phyloP scores from a whole-genome alignment of 2,888 invertebrate genomes.

The Gymnoscelis rufifasciata region DNA sequence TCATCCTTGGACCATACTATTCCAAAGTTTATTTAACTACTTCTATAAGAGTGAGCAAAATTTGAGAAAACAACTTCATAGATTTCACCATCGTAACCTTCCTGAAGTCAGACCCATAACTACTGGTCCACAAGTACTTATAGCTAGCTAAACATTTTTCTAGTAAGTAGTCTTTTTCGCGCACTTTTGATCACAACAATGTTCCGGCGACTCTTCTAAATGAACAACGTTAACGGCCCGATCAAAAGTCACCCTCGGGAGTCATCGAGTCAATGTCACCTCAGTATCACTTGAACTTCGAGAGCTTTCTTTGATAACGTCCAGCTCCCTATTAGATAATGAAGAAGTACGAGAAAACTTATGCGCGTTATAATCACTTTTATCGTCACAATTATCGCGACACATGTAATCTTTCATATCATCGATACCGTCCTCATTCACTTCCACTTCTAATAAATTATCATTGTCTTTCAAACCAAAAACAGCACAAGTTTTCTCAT shows the following conservation, averaged over 20 bases:
- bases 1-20: too few relatives aligned
- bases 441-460: slow-evolving; percentile 70
- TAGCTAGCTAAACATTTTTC: slow-evolving; percentile 33
- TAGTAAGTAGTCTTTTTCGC: slow-evolving; percentile 42
- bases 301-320: slow-evolving; percentile 75
- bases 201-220: slow-evolving; percentile 54
- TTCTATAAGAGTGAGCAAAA: too few relatives aligned
- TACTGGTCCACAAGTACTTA: slow-evolving; percentile 62
- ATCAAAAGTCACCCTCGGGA: slow-evolving; percentile 71
- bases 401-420: slow-evolving; percentile 59
- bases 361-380: slow-evolving; percentile 64
- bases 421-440: slow-evolving; percentile 65
- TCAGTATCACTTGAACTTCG: slow-evolving; percentile 76
- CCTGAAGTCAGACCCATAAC: slow-evolving; percentile 50
- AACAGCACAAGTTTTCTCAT: slow-evolving; percentile 61
- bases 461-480: slow-evolving; percentile 55
- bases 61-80: neutral
- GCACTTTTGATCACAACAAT: slow-evolving; percentile 47
- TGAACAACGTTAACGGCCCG: slow-evolving; percentile 65
- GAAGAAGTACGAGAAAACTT: slow-evolving; percentile 73
- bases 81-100: neutral
- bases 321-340: slow-evolving; percentile 71
- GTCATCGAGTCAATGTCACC: slow-evolving; percentile 76
- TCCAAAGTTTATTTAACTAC: too few relatives aligned
- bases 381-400: slow-evolving; percentile 63